Percentiles rank a stretch among this genome's conserved stretches.
Evolutionary conservation across 2,888 invertebrate species (phyloP).

Genomic region (Diarsia dahlii): DNA sequence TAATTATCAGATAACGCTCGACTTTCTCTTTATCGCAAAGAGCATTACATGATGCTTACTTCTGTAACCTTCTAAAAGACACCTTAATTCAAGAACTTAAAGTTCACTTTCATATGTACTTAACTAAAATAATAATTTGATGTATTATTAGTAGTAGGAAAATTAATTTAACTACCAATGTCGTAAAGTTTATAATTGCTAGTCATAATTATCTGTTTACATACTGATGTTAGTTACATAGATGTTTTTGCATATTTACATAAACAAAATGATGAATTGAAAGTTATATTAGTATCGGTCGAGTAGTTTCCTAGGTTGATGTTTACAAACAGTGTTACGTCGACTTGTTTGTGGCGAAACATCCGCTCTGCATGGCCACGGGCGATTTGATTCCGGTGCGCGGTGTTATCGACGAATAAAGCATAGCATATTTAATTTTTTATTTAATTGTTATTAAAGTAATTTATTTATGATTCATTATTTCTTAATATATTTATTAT

Average conservation of each 20-base stretch:
- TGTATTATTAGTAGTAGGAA: not conserved
- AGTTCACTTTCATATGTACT: not conserved
- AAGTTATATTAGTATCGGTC: slow-evolving; percentile 8
- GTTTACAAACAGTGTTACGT: slow-evolving; percentile 49
- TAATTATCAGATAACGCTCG: slow-evolving; percentile 6
- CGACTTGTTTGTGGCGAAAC: not conserved
- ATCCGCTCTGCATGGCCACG: slow-evolving; percentile 8
- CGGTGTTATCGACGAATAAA: not conserved
- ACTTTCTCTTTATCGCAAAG: slow-evolving; percentile 23
- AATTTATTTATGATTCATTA: too few relatives aligned
- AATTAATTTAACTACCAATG: not conserved
- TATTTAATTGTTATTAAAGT: too few relatives aligned
- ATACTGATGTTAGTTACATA: not conserved
- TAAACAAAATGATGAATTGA: not conserved
- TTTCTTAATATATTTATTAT: too few relatives aligned
- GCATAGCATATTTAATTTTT: not conserved
- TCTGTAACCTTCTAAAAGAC: not conserved
- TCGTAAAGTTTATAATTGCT: not conserved
- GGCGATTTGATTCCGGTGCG: not conserved
- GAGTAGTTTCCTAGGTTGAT: slow-evolving; percentile 23
- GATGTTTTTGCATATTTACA: slow-evolving; percentile 19
- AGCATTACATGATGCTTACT: not conserved
- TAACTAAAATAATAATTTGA: not conserved
- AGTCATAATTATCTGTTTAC: not conserved
- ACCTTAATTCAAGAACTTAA: not conserved